These are phyloP conservation scores for Exocentrus adspersus DNA, from an alignment of 2,888 invertebrate species.

Conservation along the genomic window DNA sequence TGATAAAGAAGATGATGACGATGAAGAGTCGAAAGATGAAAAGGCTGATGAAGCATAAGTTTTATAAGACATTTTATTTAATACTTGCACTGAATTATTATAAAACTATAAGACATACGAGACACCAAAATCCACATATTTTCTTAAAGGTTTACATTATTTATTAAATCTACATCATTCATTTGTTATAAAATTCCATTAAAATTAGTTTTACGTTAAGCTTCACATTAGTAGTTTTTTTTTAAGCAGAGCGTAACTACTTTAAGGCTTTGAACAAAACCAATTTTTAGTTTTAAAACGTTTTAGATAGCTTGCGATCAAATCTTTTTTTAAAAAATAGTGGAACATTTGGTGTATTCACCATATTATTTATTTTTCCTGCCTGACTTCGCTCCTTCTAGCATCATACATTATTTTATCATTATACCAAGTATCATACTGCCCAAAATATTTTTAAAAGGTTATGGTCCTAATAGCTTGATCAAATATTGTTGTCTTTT, in stretches of 20 bases:
- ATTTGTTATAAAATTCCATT: conserved; percentile 1
- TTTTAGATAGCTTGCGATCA: background rate
- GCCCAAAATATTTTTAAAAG: conserved; percentile 12
- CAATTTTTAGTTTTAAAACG: background rate
- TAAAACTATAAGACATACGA: conserved; percentile 18
- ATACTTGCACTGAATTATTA: conserved; percentile 19
- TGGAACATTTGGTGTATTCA: conserved; percentile 20
- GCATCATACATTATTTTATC: background rate
- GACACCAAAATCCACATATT: conserved; percentile 25
- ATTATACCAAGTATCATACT: conserved; percentile 6
- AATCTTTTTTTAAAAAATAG: background rate
- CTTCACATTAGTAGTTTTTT: background rate
- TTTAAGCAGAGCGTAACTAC: background rate
- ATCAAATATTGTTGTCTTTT: conserved; percentile 27
- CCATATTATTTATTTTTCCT: conserved; percentile 11
- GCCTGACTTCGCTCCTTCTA: conserved; percentile 7
- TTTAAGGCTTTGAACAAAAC: background rate
- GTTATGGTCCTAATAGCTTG: conserved; percentile 28
- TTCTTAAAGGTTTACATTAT: conserved; percentile 6
- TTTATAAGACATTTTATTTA: conserved; percentile 21
- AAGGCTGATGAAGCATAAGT: conserved; percentile 21
- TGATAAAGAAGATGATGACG: background rate
- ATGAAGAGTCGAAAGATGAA: conserved; percentile 10
- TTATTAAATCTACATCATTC: background rate
- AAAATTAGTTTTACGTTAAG: background rate